phyloP scores from a whole-genome alignment of 2,888 invertebrate genomes.

The Hirtodrosophila confusa region DNA sequence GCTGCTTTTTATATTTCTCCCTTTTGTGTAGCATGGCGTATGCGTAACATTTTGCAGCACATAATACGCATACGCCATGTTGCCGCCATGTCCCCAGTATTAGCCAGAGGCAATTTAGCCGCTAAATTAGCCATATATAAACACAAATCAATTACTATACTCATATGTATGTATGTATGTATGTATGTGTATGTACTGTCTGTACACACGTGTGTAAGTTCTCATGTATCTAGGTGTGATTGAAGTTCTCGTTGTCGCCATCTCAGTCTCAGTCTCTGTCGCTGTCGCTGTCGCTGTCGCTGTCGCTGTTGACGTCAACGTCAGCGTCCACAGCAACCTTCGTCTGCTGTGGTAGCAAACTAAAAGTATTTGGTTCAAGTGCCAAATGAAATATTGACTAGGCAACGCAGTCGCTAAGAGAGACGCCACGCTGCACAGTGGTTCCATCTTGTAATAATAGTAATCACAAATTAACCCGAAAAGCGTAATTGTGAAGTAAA shows the following conservation, averaged over 20 bases:
- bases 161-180: background rate
- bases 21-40: too few species aligned
- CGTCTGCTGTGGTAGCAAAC: constrained; percentile 63
- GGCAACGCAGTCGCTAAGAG: constrained; percentile 54
- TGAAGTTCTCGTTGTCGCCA: constrained; percentile 37
- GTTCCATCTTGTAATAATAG: too few species aligned
- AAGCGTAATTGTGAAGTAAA: too few species aligned
- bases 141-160: constrained; percentile 46
- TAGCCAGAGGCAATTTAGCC: constrained; percentile 33
- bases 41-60: too few species aligned
- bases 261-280: constrained; percentile 7
- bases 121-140: constrained; percentile 51
- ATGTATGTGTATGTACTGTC: background rate
- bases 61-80: constrained; percentile 40
- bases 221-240: constrained; percentile 23
- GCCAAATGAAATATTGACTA: constrained; percentile 78
- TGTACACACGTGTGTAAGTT: background rate
- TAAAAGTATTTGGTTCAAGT: constrained; percentile 80
- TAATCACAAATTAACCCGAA: too few species aligned
- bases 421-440: constrained; percentile 33
- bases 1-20: background rate
- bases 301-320: constrained; percentile 6
- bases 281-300: constrained; percentile 3
- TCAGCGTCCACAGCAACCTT: constrained; percentile 55
- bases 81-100: constrained; percentile 4